Evolutionary conservation across 2,888 invertebrate species (phyloP), one percentile per base, ranked within the genome.

Genomic region (Thera obeliscata): DNA sequence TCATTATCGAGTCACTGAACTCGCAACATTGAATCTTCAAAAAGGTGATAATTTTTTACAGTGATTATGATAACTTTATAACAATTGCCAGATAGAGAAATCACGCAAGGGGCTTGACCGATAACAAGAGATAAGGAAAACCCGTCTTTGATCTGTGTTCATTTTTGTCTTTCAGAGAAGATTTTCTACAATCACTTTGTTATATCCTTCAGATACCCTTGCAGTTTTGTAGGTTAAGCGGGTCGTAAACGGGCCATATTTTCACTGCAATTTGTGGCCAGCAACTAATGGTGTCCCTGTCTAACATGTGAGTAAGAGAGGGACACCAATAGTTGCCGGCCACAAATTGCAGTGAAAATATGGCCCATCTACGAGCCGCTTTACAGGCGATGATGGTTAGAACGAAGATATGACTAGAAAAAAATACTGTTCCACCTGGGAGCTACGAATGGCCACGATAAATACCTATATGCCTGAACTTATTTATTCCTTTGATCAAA

Each of bases 61-160:
- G 38, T 35, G 69, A 69, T 54, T 38, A 58, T 60, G 61, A 61
- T 70, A 69, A 55, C 57, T 66, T 66, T 66, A 57, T 35, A 63
- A 63, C 52, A 57, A 70, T 69, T 66, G 46, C 43, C 22, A 64
- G 65, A 67, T 70, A 67, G 43, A 49, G 55, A 59, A 60, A 60
- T 54, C 61, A 64, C 38, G 46, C 36, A 22, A 48, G 69, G 59
- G 68, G 66, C 64, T 66, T 75, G 78, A 75, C 77, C 74, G 78
- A 77, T 77, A 78, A 74, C 72, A 64, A 2, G n/a, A 56, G 71
- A 73, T 72, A 74, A 71, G 59, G 52, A 61, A 38, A 63, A 57
- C 22, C 43, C 49, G 35, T 36, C 5, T 49, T 56, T 56, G 7
- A 8, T 36, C 8, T 3, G 35, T 61, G 46, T 55, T 36, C 0